These are phyloP conservation scores for Rotaria socialis DNA, from an alignment of 2,888 invertebrate species.

Conservation along the genomic window DNA sequence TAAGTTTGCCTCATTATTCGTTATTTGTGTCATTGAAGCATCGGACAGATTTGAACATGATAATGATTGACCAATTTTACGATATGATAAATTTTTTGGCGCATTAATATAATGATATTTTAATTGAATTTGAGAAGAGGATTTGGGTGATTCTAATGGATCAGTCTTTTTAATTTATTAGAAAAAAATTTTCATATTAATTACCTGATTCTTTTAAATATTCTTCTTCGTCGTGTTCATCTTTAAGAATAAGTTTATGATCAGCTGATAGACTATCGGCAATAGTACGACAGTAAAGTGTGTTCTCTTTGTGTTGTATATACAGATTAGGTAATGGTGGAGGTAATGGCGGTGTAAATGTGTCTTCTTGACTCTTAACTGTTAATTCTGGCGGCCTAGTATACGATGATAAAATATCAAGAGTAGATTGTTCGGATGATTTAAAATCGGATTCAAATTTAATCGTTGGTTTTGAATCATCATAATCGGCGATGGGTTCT, in stretches of 20 bases:
- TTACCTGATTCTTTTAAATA: background rate
- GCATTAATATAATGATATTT: background rate
- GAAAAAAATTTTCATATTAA: too few relatives aligned
- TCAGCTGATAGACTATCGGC: background rate
- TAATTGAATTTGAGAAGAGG: background rate
- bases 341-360: background rate
- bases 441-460: background rate
- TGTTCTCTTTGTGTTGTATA: background rate
- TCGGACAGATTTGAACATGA: background rate
- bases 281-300: background rate
- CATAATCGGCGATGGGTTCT: background rate
- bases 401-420: background rate
- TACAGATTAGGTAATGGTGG: background rate
- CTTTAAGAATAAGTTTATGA: slow-evolving; percentile 10
- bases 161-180: background rate
- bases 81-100: background rate
- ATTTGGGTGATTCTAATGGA: background rate
- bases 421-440: background rate
- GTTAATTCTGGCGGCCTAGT: background rate
- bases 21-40: background rate
- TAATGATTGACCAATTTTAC: background rate
- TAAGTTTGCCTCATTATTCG: background rate
- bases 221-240: background rate
- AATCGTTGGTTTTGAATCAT: background rate
- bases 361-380: background rate